These are phyloP conservation scores for Trematomus loennbergii DNA, from an alignment of 2,113 vertebrate species.

Conservation along the genomic window DNA sequence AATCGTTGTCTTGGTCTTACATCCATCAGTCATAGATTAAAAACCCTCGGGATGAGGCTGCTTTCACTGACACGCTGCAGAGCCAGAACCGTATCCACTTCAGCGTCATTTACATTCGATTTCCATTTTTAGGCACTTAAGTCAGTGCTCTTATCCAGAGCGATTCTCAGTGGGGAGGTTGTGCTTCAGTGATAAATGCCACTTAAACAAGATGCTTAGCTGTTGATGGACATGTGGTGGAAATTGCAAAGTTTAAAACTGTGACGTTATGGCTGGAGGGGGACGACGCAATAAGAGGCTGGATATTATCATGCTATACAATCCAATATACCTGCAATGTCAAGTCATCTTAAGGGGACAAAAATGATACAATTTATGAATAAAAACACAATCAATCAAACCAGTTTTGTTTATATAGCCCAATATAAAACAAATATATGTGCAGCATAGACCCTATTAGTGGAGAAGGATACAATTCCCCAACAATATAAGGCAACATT, in stretches of 20 bases:
- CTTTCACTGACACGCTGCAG: slow-evolving; percentile 26
- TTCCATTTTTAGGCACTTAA: slow-evolving; percentile 57
- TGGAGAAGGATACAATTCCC: too few species aligned
- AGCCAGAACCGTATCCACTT: slow-evolving; percentile 35
- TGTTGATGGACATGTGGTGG: slow-evolving; percentile 16
- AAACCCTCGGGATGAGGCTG: slow-evolving; percentile 48
- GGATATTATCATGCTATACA: neutral
- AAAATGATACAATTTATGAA: too few species aligned
- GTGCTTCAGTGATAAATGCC: slow-evolving; percentile 27
- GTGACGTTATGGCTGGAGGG: neutral
- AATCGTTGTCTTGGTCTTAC: slow-evolving; percentile 56
- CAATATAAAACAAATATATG: too few species aligned
- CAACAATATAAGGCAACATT: too few species aligned
- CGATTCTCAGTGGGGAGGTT: slow-evolving; percentile 10
- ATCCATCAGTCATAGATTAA: slow-evolving; percentile 72
- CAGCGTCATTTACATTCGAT: slow-evolving; percentile 52
- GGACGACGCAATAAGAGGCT: neutral
- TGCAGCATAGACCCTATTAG: too few species aligned
- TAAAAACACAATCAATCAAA: too few species aligned
- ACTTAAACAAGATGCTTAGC: slow-evolving; percentile 27
- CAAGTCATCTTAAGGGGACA: too few species aligned
- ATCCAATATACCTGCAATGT: neutral
- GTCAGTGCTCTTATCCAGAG: slow-evolving; percentile 33
- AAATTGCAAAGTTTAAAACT: neutral
- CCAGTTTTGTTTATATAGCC: too few species aligned